Conservation (phyloP, 2,888 invertebrate species). For the Dioctria rufipes region DNA sequence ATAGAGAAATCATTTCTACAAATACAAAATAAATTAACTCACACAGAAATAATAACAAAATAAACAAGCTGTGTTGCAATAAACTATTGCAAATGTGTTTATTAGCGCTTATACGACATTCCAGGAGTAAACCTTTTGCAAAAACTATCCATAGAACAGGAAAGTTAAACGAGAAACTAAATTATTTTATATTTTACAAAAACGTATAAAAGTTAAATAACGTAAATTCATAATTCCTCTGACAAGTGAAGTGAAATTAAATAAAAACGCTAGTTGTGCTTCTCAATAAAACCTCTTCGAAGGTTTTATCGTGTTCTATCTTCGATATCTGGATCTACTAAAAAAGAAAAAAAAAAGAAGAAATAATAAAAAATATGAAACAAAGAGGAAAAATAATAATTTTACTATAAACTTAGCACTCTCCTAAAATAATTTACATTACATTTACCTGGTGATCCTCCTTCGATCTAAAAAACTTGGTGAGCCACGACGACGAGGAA, state of each 20-base stretch:
- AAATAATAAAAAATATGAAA: slow-evolving; percentile 60
- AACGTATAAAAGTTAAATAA: slow-evolving; percentile 13
- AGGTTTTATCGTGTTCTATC: slow-evolving; percentile 56
- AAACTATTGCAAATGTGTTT: slow-evolving; percentile 29
- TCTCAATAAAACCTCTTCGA: slow-evolving; percentile 38
- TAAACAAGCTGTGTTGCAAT: neutral
- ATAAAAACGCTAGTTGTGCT: slow-evolving; percentile 31
- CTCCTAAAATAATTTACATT: neutral
- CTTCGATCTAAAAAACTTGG: slow-evolving; percentile 95
- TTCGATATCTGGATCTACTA: slow-evolving; percentile 63
- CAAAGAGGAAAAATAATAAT: slow-evolving; percentile 24
- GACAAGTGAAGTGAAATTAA: slow-evolving; percentile 7
- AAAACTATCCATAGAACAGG: slow-evolving; percentile 43
- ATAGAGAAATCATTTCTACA: slow-evolving; percentile 13
- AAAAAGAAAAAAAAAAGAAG: slow-evolving; percentile 62
- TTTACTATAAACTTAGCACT: neutral
- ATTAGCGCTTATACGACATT: slow-evolving; percentile 26
- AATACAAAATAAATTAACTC: slow-evolving; percentile 22
- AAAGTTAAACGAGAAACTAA: neutral
- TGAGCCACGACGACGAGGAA: slow-evolving; percentile 92
- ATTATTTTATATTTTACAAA: slow-evolving; percentile 12
- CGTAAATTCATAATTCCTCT: slow-evolving; percentile 17
- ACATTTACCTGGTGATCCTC: slow-evolving; percentile 91
- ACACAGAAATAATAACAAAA: neutral
- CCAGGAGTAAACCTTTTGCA: neutral